Conservation (phyloP, 2,797 vertebrate species). For the Tapirus indicus region DNA sequence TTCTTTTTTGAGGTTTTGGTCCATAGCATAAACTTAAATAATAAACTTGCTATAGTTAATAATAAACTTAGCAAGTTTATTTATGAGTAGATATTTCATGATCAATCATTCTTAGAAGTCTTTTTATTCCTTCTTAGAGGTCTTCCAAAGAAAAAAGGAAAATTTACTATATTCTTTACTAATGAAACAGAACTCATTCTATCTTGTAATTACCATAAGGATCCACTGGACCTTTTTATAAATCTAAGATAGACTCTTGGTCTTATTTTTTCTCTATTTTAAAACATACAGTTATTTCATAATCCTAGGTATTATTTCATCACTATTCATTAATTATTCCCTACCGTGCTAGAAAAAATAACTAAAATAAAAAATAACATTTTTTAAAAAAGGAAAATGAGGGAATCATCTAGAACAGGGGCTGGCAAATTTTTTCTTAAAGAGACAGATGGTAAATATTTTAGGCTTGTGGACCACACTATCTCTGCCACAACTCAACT, state of each 20-base stretch:
- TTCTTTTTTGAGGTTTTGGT: not conserved
- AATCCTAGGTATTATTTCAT: conserved; percentile 22
- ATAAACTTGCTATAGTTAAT: not conserved
- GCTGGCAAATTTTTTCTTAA: not conserved
- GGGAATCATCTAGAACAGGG: not conserved
- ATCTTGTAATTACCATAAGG: not conserved
- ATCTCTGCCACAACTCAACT: not conserved
- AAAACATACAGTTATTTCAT: not conserved
- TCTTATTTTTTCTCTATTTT: not conserved
- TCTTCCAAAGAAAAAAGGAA: not conserved
- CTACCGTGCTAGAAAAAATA: not conserved
- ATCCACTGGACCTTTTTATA: not conserved
- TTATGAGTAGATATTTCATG: not conserved
- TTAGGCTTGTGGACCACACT: not conserved
- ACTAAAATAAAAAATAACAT: not conserved
- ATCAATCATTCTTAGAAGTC: not conserved
- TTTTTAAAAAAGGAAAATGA: not conserved
- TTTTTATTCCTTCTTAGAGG: not conserved
- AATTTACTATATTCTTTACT: not conserved
- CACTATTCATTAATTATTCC: not conserved
- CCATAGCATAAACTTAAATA: not conserved
- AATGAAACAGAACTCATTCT: not conserved
- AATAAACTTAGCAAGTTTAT: not conserved
- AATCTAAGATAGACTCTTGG: not conserved
- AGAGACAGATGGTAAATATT: not conserved